Percentiles rank a stretch among this genome's conserved stretches.
Evolutionary conservation across 2,888 invertebrate species (phyloP).

Genomic region (Auanema freiburgensis): DNA sequence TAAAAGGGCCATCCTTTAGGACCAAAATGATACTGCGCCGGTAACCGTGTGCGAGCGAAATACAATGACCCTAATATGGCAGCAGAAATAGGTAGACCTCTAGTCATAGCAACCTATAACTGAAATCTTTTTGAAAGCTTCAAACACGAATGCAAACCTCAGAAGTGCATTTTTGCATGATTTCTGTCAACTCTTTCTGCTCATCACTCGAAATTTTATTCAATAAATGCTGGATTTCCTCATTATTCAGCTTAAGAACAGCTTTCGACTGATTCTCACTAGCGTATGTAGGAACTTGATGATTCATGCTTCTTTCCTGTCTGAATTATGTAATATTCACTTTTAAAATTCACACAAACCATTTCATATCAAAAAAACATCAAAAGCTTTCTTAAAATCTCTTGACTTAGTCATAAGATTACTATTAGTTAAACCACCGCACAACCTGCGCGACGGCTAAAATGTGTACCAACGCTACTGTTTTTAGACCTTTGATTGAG

Average conservation of each 20-base stretch:
- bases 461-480: no score
- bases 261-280: constrained; percentile 4
- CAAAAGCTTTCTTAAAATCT: no score
- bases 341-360: no score
- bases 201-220: constrained; percentile 54
- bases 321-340: no score
- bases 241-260: constrained; percentile 23
- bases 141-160: constrained; percentile 26
- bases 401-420: no score
- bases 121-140: neutral
- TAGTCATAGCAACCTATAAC: constrained; percentile 43
- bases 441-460: no score
- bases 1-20: constrained; percentile 60
- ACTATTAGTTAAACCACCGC: no score
- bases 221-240: constrained; percentile 46
- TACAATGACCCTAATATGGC: constrained; percentile 47
- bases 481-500: no score
- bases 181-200: constrained; percentile 41
- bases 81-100: constrained; percentile 53
- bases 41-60: constrained; percentile 49
- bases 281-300: neutral
- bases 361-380: no score
- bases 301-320: neutral
- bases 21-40: constrained; percentile 52
- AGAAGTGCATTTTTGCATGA: constrained; percentile 44